Evolutionary conservation across 2,797 vertebrate species (phyloP), one percentile per base, ranked within the genome.

Genomic region (Melopsittacus undulatus): DNA sequence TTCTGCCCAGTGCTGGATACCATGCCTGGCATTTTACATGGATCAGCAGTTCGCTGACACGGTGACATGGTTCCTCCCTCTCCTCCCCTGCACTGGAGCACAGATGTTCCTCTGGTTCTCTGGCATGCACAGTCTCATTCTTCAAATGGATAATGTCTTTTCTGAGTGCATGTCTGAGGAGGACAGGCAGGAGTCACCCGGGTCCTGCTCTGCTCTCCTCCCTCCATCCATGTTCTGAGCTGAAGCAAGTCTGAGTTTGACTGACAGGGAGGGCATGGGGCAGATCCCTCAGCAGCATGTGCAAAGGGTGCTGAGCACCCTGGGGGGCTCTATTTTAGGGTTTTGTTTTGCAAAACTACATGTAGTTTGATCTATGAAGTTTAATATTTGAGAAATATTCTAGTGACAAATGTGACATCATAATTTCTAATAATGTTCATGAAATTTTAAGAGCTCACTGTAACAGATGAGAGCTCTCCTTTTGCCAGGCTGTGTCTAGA

Each of bases 301-400:
- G 43, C 20, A 11, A 23, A 75, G 38, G 43, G 24, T 69, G 56
- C 81, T n/a, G 63, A 56, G 56, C 54, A 64, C 45, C 27, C 46
- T 22, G 4, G 7, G 49, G 69, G 34, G 22, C 45, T 52, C n/a
- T 54, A 14, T 70, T 76, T 67, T 11, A 22, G 23, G 51, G 24
- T 21, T 36, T 42, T 45, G 23, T 48, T 81, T 67, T 51, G 59
- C n/a, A 78, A 73, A 63, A 59, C 29, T 32, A 7, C 34, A 10
- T 49, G 59, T 75, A 49, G 52, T 63, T 90, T 90, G 83, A 86
- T 83, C 68, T 77, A 34, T 81, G 57, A 86, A 32, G 57, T 75
- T 73, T 46, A 77, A 80, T 77, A 61, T 59, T 67, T 75, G 68
- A 66, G 46, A 83, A 85, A 66, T 80, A 73, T 36, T 64, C 38